Evolutionary conservation across 2,797 vertebrate genomes (phyloP).

Genomic region (Hemibagrus guttatus): DNA sequence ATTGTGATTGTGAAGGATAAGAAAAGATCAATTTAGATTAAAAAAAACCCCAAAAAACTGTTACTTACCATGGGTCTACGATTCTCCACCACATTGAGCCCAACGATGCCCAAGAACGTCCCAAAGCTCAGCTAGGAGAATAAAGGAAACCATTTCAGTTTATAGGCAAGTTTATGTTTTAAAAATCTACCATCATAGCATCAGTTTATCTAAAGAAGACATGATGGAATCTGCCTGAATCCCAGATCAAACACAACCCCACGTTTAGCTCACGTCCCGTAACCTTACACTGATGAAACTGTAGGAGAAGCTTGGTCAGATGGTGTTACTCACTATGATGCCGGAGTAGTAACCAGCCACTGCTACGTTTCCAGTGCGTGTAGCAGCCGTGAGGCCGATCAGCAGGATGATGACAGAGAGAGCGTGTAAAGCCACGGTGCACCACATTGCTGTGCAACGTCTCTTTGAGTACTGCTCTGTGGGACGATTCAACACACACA

Average conservation of each 20-base stretch:
- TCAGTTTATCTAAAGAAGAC: not conserved
- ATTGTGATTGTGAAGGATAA: not conserved
- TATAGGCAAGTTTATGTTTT: not conserved
- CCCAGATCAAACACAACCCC: not conserved
- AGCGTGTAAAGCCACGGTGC: slow-evolving; percentile 79
- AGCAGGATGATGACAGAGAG: slow-evolving; percentile 83
- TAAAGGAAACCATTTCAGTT: not conserved
- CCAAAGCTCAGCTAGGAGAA: slow-evolving; percentile 88
- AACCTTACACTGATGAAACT: not conserved
- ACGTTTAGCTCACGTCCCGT: not conserved
- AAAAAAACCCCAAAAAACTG: no score
- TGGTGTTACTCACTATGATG: slow-evolving; percentile 83
- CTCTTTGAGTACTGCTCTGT: slow-evolving; percentile 82
- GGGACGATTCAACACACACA: slow-evolving; percentile 17
- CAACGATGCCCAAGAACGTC: slow-evolving; percentile 90
- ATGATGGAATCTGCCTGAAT: no score
- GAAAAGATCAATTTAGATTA: not conserved
- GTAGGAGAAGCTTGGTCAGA: not conserved
- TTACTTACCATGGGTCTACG: slow-evolving; percentile 91
- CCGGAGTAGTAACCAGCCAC: slow-evolving; percentile 93
- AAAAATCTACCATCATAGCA: not conserved
- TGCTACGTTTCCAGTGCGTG: slow-evolving; percentile 87
- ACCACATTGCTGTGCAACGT: slow-evolving; percentile 83
- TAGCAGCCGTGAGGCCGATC: slow-evolving; percentile 86
- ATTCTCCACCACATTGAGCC: slow-evolving; percentile 91